phyloP scores from a whole-genome alignment of 2,797 vertebrate genomes.

The Hyperoplus lanceolatus region DNA sequence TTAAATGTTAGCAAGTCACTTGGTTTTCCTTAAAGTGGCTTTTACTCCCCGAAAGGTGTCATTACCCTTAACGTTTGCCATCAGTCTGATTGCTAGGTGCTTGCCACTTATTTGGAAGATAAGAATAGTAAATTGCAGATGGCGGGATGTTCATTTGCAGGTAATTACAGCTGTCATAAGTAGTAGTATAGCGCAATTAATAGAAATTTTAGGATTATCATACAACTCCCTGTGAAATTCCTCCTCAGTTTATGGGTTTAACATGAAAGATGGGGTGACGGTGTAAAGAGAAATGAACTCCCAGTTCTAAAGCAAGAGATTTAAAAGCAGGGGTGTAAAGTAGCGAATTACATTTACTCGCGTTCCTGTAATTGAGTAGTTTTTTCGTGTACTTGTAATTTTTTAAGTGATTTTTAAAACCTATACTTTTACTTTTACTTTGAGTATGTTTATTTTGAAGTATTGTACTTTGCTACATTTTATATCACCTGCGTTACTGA shows the following conservation, averaged over 20 bases:
- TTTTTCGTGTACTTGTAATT: too few species aligned
- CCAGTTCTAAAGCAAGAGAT: not conserved
- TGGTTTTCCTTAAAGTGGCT: conserved; percentile 3
- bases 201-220: not conserved
- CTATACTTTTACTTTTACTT: too few species aligned
- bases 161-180: conserved; percentile 26
- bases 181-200: conserved; percentile 4
- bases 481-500: too few species aligned
- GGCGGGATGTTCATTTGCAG: conserved; percentile 12
- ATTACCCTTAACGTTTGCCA: conserved; percentile 4
- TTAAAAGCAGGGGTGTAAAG: too few species aligned
- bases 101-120: conserved; percentile 12
- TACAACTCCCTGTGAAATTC: not conserved
- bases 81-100: not conserved
- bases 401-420: too few species aligned
- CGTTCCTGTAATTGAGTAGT: too few species aligned
- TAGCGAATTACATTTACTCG: too few species aligned
- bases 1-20: conserved; percentile 4
- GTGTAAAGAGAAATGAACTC: not conserved
- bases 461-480: too few species aligned
- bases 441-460: too few species aligned
- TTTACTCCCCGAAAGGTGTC: conserved; percentile 8
- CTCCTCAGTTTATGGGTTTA: conserved; percentile 10
- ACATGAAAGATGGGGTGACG: conserved; percentile 3
- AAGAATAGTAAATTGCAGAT: conserved; percentile 20